Conservation (phyloP, 2,113 vertebrate species). For the Archilochus colubris region DNA sequence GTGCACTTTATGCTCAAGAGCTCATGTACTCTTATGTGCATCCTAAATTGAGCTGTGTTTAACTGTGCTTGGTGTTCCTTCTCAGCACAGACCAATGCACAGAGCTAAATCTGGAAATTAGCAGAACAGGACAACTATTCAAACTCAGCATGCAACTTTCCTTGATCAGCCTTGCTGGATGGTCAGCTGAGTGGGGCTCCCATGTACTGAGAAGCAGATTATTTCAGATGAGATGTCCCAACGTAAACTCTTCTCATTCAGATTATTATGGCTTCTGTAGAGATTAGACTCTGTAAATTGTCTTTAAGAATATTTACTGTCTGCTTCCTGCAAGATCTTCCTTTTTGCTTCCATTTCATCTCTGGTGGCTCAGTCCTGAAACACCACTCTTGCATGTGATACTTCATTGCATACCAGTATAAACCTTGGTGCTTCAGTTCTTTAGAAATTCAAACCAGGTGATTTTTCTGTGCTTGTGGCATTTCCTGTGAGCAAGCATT, state of each 20-base stretch:
- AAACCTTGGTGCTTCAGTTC: neutral
- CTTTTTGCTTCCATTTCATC: neutral
- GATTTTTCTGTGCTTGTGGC: neutral
- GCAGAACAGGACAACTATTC: neutral
- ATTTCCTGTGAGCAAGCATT: neutral
- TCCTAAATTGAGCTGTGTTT: neutral
- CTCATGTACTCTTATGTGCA: neutral
- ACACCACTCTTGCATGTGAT: neutral
- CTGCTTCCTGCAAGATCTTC: neutral
- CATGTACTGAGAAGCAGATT: neutral
- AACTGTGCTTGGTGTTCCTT: neutral
- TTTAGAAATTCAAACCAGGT: neutral
- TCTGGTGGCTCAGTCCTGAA: neutral
- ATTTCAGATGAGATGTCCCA: neutral
- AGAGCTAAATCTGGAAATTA: neutral
- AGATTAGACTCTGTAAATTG: neutral
- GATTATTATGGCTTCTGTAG: neutral
- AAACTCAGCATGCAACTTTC: neutral
- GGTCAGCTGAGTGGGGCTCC: neutral
- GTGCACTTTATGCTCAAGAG: neutral
- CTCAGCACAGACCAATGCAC: neutral
- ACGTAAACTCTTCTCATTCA: neutral
- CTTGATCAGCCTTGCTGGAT: neutral
- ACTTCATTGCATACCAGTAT: neutral
- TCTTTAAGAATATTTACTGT: neutral